Evolutionary conservation across 2,797 vertebrate genomes (phyloP), one percentile per base, ranked within the genome.

Genomic region (Myoxocephalus aenaeus): DNA sequence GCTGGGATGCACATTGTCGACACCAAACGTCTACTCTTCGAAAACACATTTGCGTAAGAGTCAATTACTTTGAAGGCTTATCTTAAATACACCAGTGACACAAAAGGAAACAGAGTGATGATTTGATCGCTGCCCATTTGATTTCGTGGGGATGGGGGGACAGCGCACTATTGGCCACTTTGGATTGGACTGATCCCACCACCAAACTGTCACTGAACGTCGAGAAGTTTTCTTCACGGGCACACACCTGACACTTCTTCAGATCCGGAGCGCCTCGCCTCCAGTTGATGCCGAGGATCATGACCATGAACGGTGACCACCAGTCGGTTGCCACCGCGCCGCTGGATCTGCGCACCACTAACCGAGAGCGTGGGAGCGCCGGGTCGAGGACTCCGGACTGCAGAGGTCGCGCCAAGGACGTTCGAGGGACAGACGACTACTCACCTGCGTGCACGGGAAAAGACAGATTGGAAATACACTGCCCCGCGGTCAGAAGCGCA

Each of bases 321-420:
- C 87, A 79, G 68, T 81, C 87, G 83, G 89, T 75, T 50, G 84
- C 92, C 68, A 36, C 85, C 2, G 90, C 83, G 62, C 95, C 95
- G 80, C 92, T 96, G 92, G 95, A 96, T 89, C 86, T 96, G 77
- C 90, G 93, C 86, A 95, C 85, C 76, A 91, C 81, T 3, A 59
- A 48, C 70, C 86, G 93, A 71, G 85, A 87, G 72, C 92, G 89
- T 69, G 89, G 88, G 71, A 80, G 71, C 82, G n/a, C 70, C 46
- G 79, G 65, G 18, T 62, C 82, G 5, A 73, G 69, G 64, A 83
- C 64, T 56, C 70, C 71, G 46, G 81, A 83, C 25, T 71, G 73
- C 48, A 81, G 4, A 53, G 40, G 81, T 64, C 79, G 54, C 51
- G 18, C n/a, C 7, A 27, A 63, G 46, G 88, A 92, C 68, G 40